Evolutionary conservation across 2,797 vertebrate genomes (phyloP), one percentile per base, ranked within the genome.

Genomic region (Pachyuromys duprasi): DNA sequence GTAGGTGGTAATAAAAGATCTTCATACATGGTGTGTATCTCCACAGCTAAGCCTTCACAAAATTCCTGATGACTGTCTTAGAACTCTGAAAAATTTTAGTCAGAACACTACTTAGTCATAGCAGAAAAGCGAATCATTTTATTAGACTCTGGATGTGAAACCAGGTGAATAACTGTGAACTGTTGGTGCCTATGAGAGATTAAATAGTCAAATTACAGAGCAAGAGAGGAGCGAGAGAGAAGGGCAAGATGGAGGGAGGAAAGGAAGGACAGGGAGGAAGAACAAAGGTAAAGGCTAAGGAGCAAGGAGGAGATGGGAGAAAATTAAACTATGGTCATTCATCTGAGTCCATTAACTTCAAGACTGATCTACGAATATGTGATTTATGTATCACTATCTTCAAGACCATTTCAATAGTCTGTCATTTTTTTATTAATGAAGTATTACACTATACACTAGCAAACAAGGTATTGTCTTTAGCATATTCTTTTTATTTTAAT

Each of bases 121-220:
- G 39, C 20, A 74, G 67, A 78, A 81, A 89, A 14, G 57, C 33
- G n/a, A 88, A 62, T 14, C 45, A 90, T 75, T 80, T 70, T 82
- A 57, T 90, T 92, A 75, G 31, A 79, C 1, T 49, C 4, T 3
- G 17, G 67, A 17, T 3, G 31, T 39, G 28, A 69, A 93, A 75
- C 60, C 11, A 79, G 24, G 49, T 90, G 45, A 87, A 49, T 62
- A 90, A 79, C 57, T 62, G 12, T 62, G 12, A 87, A 55, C 31
- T 90, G 5, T 62, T 33, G 26, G 4, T 70, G 49, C 26, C 5
- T 53, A 14, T 33, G 20, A 12, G 4, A 91, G 70, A 26, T 1
- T 33, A 91, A 60, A 78, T 70, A 13, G 5, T 69, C 31, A 62
- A 84, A 89, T 74, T 39, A 74, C 2, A 74, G 26, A 57, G 31